Percentiles rank a stretch among this genome's conserved stretches.
phyloP scores from a whole-genome alignment of 2,113 vertebrate species.

The Helogale parvula region DNA sequence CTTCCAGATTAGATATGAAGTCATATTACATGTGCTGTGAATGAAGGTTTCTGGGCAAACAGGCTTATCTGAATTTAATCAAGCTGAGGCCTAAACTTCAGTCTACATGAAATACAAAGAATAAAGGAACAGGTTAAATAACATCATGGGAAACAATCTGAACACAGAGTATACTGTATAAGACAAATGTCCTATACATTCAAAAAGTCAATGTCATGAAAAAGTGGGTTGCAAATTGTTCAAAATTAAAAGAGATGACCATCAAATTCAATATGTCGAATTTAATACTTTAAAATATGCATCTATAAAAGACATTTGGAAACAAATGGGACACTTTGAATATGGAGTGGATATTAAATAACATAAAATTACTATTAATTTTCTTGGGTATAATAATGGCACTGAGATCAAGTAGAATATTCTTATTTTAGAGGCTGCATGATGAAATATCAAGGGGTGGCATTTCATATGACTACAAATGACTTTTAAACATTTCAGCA shows the following conservation, averaged over 20 bases:
- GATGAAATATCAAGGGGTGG: background rate
- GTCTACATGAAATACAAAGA: background rate
- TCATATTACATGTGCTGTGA: background rate
- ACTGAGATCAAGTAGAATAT: conserved; percentile 6
- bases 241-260: background rate
- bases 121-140: background rate
- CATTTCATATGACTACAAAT: background rate
- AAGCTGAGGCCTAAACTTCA: background rate
- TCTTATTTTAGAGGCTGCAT: background rate
- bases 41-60: background rate
- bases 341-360: conserved; percentile 12
- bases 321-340: background rate
- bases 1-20: background rate
- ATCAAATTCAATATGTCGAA: conserved; percentile 21
- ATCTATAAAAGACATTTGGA: background rate
- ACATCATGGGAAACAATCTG: background rate
- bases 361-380: background rate
- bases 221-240: background rate
- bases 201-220: background rate
- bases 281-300: background rate
- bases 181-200: background rate
- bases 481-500: conserved; percentile 25
- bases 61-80: background rate
- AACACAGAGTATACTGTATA: background rate
- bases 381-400: background rate